phyloP scores from a whole-genome alignment of 2,888 invertebrate species.

The Idaea straminata region DNA sequence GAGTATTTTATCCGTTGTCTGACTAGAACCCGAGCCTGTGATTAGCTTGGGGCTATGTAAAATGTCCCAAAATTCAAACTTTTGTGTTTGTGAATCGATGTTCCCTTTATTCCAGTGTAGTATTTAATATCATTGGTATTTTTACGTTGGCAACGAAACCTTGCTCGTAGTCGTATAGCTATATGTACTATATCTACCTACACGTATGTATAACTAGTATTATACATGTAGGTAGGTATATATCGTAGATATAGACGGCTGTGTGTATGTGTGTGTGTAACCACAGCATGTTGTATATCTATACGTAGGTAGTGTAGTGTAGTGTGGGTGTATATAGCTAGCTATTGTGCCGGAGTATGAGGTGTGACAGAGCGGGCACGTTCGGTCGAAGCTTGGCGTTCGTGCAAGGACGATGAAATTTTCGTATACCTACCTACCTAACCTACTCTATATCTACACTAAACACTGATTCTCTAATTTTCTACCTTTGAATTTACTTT shows the following conservation, averaged over 20 bases:
- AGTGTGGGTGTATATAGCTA: not conserved
- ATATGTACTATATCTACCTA: conserved; percentile 20
- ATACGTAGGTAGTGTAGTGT: conserved; percentile 1
- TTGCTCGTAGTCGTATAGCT: conserved; percentile 19
- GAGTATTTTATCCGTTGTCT: too few relatives aligned
- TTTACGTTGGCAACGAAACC: conserved; percentile 5
- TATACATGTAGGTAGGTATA: not conserved
- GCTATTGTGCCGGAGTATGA: conserved; percentile 23
- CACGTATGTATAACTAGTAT: conserved; percentile 16
- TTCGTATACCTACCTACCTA: conserved; percentile 11
- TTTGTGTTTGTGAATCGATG: not conserved
- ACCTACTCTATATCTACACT: conserved; percentile 7
- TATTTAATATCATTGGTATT: not conserved
- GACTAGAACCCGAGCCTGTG: too few relatives aligned
- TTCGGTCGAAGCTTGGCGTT: conserved; percentile 22
- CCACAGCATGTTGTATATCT: conserved; percentile 2
- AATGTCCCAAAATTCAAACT: too few relatives aligned
- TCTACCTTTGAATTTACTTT: not conserved
- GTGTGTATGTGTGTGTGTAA: not conserved
- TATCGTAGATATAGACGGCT: not conserved
- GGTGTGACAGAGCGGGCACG: conserved; percentile 32
- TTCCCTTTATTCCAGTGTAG: not conserved
- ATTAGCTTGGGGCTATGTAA: too few relatives aligned
- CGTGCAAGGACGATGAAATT: conserved; percentile 29
- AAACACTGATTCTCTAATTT: conserved; percentile 22